Conservation (phyloP, 2,113 vertebrate species). For the Sphyrna mokarran region DNA sequence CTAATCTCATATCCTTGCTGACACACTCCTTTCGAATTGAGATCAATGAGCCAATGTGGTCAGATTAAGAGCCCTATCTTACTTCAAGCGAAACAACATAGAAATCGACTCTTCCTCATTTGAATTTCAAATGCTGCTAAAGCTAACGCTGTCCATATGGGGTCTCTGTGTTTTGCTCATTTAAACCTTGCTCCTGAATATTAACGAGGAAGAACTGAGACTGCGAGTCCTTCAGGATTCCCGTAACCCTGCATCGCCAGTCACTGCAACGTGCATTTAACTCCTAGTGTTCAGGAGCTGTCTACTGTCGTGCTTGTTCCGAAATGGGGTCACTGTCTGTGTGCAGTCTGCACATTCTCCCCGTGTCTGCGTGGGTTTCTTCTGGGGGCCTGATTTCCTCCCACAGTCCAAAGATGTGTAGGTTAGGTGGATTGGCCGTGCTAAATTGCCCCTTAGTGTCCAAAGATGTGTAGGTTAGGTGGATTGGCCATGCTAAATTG, state of each 20-base stretch:
- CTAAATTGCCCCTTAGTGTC: too few species aligned
- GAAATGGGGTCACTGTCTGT: too few species aligned
- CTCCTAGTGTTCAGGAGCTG: not conserved
- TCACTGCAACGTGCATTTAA: not conserved
- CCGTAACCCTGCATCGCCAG: not conserved
- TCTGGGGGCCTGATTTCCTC: too few species aligned
- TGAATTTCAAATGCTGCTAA: conserved; percentile 10
- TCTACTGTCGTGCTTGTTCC: too few species aligned
- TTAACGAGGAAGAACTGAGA: not conserved
- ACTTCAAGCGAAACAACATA: not conserved
- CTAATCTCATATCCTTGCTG: not conserved
- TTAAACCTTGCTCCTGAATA: conserved; percentile 13
- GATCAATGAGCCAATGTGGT: not conserved
- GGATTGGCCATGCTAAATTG: too few species aligned
- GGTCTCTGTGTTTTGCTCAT: not conserved
- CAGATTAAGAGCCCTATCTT: not conserved
- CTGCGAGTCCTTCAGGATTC: not conserved
- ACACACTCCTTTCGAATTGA: not conserved
- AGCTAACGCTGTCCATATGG: not conserved
- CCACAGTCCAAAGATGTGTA: too few species aligned
- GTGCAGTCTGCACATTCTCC: too few species aligned
- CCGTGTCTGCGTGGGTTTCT: too few species aligned
- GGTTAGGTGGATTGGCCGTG: too few species aligned
- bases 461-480: too few species aligned
- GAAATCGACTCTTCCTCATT: not conserved